Evolutionary conservation across 2,888 invertebrate species (phyloP), one percentile per base, ranked within the genome.

Genomic region (Melipona bicolor): DNA sequence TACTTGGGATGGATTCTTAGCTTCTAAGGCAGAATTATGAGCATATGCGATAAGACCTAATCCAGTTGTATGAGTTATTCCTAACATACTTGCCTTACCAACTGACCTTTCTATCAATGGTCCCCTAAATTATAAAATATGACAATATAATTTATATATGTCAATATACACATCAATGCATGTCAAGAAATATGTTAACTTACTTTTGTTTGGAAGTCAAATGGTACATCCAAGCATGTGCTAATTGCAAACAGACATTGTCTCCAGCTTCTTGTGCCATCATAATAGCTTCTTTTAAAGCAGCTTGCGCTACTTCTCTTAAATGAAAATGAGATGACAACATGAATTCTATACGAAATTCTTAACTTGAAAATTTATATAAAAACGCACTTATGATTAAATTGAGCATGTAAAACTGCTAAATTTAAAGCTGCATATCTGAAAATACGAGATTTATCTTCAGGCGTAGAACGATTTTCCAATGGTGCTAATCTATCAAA

Each of bases 381-480:
- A 67, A 49, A n/a, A 76, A 68, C 94, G 93, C 95, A 97, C 97
- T 96, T 97, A 92, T 98, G 97, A 72, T 97, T 97, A 94, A 98
- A 98, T 90, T 97, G 97, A 69, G 97, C 97, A 94, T 98, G 98
- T 91, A 98, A 95, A 36, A 98, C 97, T 0, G 98, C 98, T 86
- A 99, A 95, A 94, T 98, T 98, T n/a, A 99, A 95, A 27, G 98
- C 98, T 11, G 98, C 98, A 93, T 97, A 99, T 92, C 98, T 96
- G 91, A 97, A 97, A 64, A 97, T 97, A 92, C 97, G 96, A 64
- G 95, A 95, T 90, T 95, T 95, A 87, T 96, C 96, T 68, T 96
- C 95, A 27, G 93, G 86, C n/a, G 94, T 93, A 67, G 94, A 95
- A 70, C 93, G 94, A 84, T 91, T 93, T 91, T 95, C 95, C 56